phyloP scores from a whole-genome alignment of 2,113 vertebrate genomes.

The Sphaerodactylus townsendi region DNA sequence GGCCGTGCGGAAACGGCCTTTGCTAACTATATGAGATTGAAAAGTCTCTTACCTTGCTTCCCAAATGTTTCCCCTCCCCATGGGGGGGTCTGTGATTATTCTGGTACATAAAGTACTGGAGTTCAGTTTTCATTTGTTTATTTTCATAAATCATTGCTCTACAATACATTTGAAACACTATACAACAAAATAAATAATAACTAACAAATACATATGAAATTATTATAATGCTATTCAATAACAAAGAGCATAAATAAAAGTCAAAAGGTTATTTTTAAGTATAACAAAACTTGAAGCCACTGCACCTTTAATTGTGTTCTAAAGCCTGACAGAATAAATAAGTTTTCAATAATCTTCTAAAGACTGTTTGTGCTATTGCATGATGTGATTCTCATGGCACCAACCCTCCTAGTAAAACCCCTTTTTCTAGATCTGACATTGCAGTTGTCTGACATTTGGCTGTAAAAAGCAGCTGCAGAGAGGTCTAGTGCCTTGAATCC shows the following conservation, averaged over 20 bases:
- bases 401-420: neutral
- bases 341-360: neutral
- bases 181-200: too few species aligned
- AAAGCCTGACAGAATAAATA: neutral
- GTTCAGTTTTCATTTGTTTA: neutral
- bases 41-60: neutral
- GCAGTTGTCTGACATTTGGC: too few species aligned
- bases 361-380: neutral
- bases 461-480: too few species aligned
- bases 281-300: neutral
- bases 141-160: neutral
- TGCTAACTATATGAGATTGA: constrained; percentile 16
- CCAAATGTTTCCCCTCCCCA: neutral
- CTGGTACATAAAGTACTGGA: too few species aligned
- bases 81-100: too few species aligned
- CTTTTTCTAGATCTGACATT: neutral
- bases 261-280: too few species aligned
- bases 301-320: neutral
- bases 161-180: too few species aligned
- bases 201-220: too few species aligned
- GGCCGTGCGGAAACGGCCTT: too few species aligned
- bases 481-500: too few species aligned
- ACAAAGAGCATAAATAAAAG: neutral
- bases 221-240: neutral
- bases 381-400: neutral